Evolutionary conservation across 2,113 vertebrate genomes (phyloP).

Genomic region (Trogon surrucura): DNA sequence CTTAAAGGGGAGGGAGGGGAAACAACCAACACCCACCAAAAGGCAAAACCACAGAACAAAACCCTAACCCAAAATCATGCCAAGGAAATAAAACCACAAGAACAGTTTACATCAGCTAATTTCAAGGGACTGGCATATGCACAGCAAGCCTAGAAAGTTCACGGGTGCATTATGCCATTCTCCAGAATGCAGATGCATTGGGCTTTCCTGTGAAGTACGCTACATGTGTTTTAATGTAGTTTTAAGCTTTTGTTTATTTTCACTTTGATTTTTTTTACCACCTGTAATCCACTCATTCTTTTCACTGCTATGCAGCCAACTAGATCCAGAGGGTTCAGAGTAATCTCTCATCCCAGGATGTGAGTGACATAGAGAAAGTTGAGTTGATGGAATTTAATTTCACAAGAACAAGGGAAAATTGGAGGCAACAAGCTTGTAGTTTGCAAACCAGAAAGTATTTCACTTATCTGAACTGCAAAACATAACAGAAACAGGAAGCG

Average conservation of each 20-base stretch:
- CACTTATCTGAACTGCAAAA: slow-evolving; percentile 23
- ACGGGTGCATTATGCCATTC: background rate
- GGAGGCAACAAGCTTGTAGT: slow-evolving; percentile 26
- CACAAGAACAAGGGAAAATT: slow-evolving; percentile 37
- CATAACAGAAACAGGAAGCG: slow-evolving; percentile 39
- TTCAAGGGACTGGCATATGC: background rate
- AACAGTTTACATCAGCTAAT: background rate
- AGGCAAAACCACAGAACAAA: slow-evolving; percentile 3
- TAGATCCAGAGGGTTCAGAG: slow-evolving; percentile 6
- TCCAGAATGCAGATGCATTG: background rate
- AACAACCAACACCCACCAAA: slow-evolving; percentile 10
- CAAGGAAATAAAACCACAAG: slow-evolving; percentile 23
- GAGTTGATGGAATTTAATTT: background rate
- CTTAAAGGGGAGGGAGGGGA: background rate
- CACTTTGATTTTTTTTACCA: background rate
- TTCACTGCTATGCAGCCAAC: background rate
- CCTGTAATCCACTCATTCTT: slow-evolving; percentile 1
- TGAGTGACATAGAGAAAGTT: background rate
- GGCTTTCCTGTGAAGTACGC: background rate
- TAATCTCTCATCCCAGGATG: background rate
- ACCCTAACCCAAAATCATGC: background rate
- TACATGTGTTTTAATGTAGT: background rate
- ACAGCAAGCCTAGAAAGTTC: slow-evolving; percentile 11
- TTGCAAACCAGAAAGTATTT: slow-evolving; percentile 53
- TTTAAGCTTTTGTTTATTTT: background rate